Evolutionary conservation across 2,113 vertebrate species (phyloP).

Genomic region (Psophia crepitans): DNA sequence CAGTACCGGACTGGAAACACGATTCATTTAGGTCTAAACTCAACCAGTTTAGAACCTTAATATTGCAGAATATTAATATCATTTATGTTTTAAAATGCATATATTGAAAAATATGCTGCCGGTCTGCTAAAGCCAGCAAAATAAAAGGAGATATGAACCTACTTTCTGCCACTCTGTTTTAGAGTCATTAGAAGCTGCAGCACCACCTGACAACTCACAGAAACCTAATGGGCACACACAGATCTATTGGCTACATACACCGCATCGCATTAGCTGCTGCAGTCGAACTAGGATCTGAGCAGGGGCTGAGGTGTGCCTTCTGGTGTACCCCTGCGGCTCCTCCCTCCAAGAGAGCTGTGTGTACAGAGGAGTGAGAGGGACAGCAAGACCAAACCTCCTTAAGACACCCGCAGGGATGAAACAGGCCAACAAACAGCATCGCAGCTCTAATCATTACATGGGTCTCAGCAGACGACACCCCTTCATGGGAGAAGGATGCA

Average conservation of each 20-base stretch:
- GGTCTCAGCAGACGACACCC: neutral
- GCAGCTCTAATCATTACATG: no score
- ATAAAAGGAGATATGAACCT: neutral
- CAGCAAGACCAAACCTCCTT: neutral
- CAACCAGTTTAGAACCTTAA: constrained; percentile 7
- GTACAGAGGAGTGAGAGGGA: neutral
- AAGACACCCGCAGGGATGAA: neutral
- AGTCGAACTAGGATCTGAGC: neutral
- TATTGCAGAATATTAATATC: neutral
- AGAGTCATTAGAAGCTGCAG: neutral
- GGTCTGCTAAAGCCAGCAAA: neutral
- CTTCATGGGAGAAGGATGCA: neutral
- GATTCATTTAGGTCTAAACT: neutral
- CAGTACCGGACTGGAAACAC: neutral
- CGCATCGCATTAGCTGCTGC: neutral
- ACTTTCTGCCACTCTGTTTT: neutral
- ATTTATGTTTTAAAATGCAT: neutral
- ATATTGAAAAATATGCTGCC: neutral
- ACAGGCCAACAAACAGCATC: neutral
- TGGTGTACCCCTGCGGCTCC: neutral
- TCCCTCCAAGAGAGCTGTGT: neutral
- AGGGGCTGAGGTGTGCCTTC: neutral
- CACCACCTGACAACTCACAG: neutral
- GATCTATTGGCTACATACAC: neutral
- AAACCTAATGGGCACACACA: neutral